Evolutionary conservation across 2,888 invertebrate species (phyloP).

Genomic region (Acleris emargana): DNA sequence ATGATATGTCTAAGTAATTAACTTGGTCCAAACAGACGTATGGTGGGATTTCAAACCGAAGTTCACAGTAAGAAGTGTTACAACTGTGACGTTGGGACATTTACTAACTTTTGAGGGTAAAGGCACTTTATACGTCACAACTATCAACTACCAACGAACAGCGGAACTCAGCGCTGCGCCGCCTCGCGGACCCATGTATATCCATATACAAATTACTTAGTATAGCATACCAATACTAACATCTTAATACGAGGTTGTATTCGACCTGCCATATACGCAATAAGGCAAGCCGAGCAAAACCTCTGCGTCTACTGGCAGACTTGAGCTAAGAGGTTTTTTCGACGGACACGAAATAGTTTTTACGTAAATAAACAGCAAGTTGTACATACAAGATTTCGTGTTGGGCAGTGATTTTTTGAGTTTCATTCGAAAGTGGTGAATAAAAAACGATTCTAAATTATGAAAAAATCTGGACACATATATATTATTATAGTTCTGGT

Average conservation of each 20-base stretch:
- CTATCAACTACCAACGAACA: slow-evolving; percentile 9
- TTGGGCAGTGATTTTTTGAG: too few species aligned
- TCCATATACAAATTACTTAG: neutral
- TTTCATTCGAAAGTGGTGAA: too few species aligned
- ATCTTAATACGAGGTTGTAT: neutral
- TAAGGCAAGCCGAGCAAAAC: slow-evolving; percentile 4
- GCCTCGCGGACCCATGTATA: neutral
- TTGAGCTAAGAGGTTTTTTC: neutral
- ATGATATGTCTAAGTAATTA: slow-evolving; percentile 30
- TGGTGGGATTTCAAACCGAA: slow-evolving; percentile 20
- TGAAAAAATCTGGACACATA: too few species aligned
- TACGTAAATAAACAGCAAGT: too few species aligned
- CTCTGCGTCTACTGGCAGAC: slow-evolving; percentile 6
- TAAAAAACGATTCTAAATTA: too few species aligned
- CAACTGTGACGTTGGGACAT: too few species aligned
- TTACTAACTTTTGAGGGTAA: too few species aligned
- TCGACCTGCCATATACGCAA: neutral
- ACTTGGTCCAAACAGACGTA: slow-evolving; percentile 26
- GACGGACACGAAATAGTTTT: slow-evolving; percentile 1
- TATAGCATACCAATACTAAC: slow-evolving; percentile 1
- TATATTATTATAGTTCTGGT: too few species aligned
- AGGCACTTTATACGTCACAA: neutral
- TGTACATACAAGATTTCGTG: too few species aligned
- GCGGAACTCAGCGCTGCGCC: slow-evolving; percentile 6
- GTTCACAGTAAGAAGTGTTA: too few species aligned